Conservation (phyloP, 2,113 vertebrate genomes). For the Castor canadensis region DNA sequence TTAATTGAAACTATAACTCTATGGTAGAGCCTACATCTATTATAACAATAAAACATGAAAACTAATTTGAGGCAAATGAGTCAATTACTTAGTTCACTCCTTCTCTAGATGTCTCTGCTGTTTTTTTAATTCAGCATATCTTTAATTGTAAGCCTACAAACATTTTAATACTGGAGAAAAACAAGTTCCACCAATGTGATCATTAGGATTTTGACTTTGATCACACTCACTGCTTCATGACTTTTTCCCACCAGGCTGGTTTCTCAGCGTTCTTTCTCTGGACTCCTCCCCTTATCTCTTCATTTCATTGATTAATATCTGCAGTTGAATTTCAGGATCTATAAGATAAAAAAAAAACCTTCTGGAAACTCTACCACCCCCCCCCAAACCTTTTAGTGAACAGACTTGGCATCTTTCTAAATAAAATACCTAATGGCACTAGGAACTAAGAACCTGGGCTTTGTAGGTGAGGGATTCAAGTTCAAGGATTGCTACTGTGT, state of each 20-base stretch:
- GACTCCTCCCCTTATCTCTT: not conserved
- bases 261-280: not conserved
- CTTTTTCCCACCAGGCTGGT: not conserved
- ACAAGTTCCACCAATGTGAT: not conserved
- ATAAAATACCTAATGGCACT: not conserved
- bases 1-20: not conserved
- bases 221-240: not conserved
- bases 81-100: not conserved
- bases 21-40: not conserved
- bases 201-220: not conserved
- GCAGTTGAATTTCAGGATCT: not conserved
- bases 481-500: not conserved
- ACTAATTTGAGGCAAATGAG: not conserved
- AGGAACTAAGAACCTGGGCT: not conserved
- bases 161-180: not conserved
- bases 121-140: not conserved
- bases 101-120: constrained; percentile 1
- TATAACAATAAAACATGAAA: not conserved
- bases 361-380: not conserved
- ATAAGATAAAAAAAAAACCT: not conserved
- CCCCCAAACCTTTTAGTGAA: not conserved
- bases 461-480: not conserved
- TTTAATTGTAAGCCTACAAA: not conserved
- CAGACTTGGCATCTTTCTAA: not conserved
- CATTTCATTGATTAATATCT: not conserved